Base-by-base conservation (phyloP, 1,140 invertebrate genomes). In the Pachypsylla venusta region DNA sequence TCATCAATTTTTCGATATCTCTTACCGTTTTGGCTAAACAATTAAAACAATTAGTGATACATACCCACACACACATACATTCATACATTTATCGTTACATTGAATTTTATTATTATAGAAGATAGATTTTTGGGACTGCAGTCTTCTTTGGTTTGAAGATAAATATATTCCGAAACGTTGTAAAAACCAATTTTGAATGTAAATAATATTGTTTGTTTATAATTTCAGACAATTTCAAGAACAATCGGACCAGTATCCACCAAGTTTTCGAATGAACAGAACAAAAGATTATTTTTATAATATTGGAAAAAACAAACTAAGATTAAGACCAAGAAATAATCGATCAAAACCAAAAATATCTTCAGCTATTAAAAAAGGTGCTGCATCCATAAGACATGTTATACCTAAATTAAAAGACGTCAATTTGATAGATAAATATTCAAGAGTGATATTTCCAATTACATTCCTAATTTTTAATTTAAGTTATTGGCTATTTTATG, bases 341-440 rank as follows among this genome's bases (percentile, higher is more conserved):
- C n/a, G 28, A 7, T 13, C 55, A 2, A 77, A 77, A 63, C 82
- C 82, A 16, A 82, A 84, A 73, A 76, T 91, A 65, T 74, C 89
- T 25, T 83, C 88, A 66, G 86, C 85, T 4, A 74, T 90, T 20
- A 79, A 81, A 56, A 80, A 79, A 64, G 85, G 87, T 20, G 87
- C 87, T 1, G 82, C 83, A 2, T 85, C 85, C 4, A 70, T 90
- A 48, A 84, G 83, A 67, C 79, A 83, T 5, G 88, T 86, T 3
- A 85, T 97, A 74, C 93, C 92, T 1, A 85, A 87, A 71, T 94
- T 98, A 64, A 89, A 93, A 68, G 93, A 98, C 72, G 93, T 98
- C 30, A 97, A 96, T 70, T 84, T 93, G 48, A 98, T 98, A 66
- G 94, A 98, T 73, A 94, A 94, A 68, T 95, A 94, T 69, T 94